A percentile compares a stretch with the other conserved stretches of the same genome.
Conservation (phyloP, 1,140 invertebrate species). For the Gerris buenoi region DNA sequence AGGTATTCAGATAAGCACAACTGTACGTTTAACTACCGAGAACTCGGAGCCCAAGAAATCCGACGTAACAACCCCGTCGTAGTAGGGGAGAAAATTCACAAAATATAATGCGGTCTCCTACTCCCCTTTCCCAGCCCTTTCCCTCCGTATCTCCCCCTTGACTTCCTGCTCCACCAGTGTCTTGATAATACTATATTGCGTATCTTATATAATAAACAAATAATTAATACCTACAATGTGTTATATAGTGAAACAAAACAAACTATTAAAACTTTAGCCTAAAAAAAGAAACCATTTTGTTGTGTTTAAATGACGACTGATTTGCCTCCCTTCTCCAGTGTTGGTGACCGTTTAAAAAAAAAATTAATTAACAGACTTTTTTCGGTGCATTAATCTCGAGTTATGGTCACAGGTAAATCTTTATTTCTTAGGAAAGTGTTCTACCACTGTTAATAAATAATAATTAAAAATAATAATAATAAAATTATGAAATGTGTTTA, state of each 20-base stretch:
- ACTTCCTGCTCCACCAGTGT: not conserved
- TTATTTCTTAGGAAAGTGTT: not conserved
- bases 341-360: not conserved
- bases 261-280: not conserved
- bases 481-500: not conserved
- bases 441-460: not conserved
- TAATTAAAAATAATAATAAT: not conserved
- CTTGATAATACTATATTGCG: not conserved
- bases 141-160: not conserved
- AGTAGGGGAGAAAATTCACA: constrained; percentile 97
- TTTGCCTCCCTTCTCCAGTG: not conserved
- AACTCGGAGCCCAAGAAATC: constrained; percentile 96
- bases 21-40: constrained; percentile 96
- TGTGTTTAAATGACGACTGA: not conserved
- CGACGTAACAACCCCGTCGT: constrained; percentile 98
- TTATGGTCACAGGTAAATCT: not conserved
- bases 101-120: constrained; percentile 74
- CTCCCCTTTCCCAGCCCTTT: not conserved
- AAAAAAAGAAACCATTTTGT: not conserved
- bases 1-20: constrained; percentile 99
- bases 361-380: not conserved
- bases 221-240: too few species aligned
- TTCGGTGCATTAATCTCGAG: not conserved
- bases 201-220: not conserved
- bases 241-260: not conserved